A percentile compares a stretch with the other conserved stretches of the same genome.
Conservation (phyloP, 2,888 invertebrate genomes). For the Scaptomyza polygonia region DNA sequence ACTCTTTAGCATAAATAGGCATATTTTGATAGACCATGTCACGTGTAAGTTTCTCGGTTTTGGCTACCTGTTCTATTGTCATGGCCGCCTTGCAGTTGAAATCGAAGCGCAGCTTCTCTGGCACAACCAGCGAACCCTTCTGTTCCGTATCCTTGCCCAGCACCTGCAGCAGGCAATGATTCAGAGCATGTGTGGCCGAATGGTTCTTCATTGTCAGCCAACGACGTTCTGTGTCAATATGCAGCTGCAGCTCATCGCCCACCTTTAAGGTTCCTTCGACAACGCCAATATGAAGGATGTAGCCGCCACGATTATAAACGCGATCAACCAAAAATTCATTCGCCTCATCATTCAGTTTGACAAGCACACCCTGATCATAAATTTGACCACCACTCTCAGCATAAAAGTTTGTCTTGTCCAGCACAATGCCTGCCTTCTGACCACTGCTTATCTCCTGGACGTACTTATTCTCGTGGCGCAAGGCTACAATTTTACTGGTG, state of each 20-base stretch:
- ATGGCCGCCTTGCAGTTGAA: constrained; percentile 97
- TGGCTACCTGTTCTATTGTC: constrained; percentile 93
- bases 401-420: constrained; percentile 97
- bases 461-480: constrained; percentile 92
- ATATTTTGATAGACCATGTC: constrained; percentile 90
- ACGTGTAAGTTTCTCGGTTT: constrained; percentile 92
- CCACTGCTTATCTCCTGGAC: constrained; percentile 92
- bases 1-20: constrained; percentile 94
- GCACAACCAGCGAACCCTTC: constrained; percentile 98
- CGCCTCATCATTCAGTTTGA: constrained; percentile 92
- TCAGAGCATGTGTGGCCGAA: constrained; percentile 98
- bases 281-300: constrained; percentile 96
- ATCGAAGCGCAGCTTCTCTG: constrained; percentile 98
- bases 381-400: constrained; percentile 99
- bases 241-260: constrained; percentile 92
- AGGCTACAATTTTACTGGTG: constrained; percentile 91
- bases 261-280: constrained; percentile 93
- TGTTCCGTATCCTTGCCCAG: constrained; percentile 97
- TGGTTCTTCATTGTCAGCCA: constrained; percentile 99
- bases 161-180: constrained; percentile 95
- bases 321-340: constrained; percentile 96
- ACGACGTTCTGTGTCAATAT: constrained; percentile 93
- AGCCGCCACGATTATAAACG: constrained; percentile 97
- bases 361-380: constrained; percentile 96
- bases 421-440: constrained; percentile 95